A percentile compares a stretch with the other conserved stretches of the same genome.
Evolutionary conservation across 1,140 invertebrate genomes (phyloP).

Genomic region (Oryctes rhinoceros): DNA sequence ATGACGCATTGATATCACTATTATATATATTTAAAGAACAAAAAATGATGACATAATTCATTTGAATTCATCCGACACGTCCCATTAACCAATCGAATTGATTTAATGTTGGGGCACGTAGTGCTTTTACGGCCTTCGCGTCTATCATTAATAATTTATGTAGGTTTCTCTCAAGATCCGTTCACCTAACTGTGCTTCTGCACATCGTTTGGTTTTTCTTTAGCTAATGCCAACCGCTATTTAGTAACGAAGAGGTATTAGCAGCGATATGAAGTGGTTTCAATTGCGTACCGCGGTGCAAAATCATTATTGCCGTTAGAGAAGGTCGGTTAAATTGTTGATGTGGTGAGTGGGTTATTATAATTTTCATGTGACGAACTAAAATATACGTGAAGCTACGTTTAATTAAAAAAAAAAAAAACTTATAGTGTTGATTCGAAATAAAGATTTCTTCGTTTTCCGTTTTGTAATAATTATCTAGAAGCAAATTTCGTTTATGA

Average conservation of each 20-base stretch:
- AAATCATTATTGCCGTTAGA: too few relatives aligned
- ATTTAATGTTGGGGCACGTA: slow-evolving; percentile 16
- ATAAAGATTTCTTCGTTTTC: too few relatives aligned
- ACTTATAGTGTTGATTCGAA: too few relatives aligned
- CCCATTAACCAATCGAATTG: slow-evolving; percentile 14
- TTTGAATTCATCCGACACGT: background rate
- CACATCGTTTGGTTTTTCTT: slow-evolving; percentile 15
- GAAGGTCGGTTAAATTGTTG: too few relatives aligned
- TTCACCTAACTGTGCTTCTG: slow-evolving; percentile 25
- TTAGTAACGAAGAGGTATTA: background rate
- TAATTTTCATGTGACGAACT: too few relatives aligned
- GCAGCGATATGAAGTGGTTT: background rate
- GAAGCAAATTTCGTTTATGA: too few relatives aligned
- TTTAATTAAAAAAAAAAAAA: too few relatives aligned
- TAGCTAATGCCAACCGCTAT: background rate
- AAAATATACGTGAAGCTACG: too few relatives aligned
- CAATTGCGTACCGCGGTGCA: too few relatives aligned
- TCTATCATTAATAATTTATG: slow-evolving; percentile 18
- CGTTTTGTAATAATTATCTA: too few relatives aligned
- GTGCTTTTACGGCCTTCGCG: background rate
- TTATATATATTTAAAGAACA: background rate
- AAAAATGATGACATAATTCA: background rate
- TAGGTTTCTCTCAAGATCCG: slow-evolving; percentile 20
- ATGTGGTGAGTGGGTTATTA: too few relatives aligned
- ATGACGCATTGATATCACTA: background rate